A percentile compares a stretch with the other conserved stretches of the same genome.
Evolutionary conservation across 2,888 invertebrate genomes (phyloP).

Genomic region (Cephus pulcher): DNA sequence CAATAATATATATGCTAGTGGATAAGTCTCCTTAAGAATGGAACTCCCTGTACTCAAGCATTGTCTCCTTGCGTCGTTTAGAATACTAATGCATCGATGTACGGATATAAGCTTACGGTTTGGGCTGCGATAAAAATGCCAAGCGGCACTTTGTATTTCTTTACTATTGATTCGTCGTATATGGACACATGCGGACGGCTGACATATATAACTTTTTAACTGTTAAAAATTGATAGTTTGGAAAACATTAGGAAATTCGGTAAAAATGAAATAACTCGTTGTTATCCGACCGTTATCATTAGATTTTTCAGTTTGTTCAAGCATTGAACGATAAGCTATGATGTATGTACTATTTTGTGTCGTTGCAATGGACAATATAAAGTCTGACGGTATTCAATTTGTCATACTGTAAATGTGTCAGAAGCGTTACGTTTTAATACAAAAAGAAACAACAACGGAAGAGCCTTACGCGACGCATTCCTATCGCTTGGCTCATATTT

Average conservation of each 20-base stretch:
- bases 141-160: background rate
- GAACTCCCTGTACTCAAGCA: background rate
- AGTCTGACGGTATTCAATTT: background rate
- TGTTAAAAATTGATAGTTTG: background rate
- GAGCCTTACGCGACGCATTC: slow-evolving; percentile 43
- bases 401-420: background rate
- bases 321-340: background rate
- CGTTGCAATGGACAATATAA: background rate
- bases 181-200: background rate
- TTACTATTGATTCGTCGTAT: background rate
- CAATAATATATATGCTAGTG: background rate
- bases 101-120: background rate
- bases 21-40: background rate
- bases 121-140: background rate
- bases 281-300: background rate
- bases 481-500: slow-evolving; percentile 38
- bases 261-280: background rate
- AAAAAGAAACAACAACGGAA: slow-evolving; percentile 16
- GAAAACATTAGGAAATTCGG: background rate
- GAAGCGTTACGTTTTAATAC: background rate
- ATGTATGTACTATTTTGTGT: background rate
- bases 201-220: background rate
- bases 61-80: background rate
- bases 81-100: background rate
- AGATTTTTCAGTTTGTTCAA: background rate